Evolutionary conservation across 2,113 vertebrate genomes (phyloP), one percentile per base, ranked within the genome.

Genomic region (Verasper variegatus): DNA sequence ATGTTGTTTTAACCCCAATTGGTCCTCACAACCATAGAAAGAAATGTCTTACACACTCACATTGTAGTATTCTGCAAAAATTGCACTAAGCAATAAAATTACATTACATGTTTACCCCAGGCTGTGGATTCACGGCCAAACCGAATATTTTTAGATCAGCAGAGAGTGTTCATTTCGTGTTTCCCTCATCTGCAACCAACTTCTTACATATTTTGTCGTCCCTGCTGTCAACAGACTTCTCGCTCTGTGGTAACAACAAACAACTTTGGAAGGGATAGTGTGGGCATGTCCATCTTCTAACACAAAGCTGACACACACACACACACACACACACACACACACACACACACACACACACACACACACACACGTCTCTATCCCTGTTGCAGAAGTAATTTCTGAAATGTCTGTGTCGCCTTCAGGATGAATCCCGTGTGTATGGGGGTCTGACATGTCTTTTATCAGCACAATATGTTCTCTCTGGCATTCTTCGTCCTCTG

Each of bases 391-490:
- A 40, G 58, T 47, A 63, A 66, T 85, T 85, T 66, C 64, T 76
- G 73, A 86, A 73, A 84, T 84, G 71, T 87, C 56, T 61, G 47
- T 68, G 78, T 83, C 31, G 69, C 71, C 76, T 80, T 83, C 4
- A 31, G 82, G 70, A 87, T 69, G 57, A 85, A 57, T 87, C 73
- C 84, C 77, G 70, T 13, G 72, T 67, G 84, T 70, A 64, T 10
- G 61, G 74, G 70, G 42, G 71, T 69, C 59, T 88, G 84, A 68
- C 88, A 71, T 72, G 74, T 83, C 67, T 88, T 89, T 88, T 86
- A 88, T 90, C 86, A 77, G 73, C 74, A 68, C 84, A 70, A 78
- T 89, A 81, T 87, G 83, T 90, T 89, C 82, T 83, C 67, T 18
- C 68, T 82, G 75, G 63, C 85, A 67, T 78, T 84, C 72, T 71